A percentile compares a stretch with the other conserved stretches of the same genome.
phyloP scores from a whole-genome alignment of 1,140 invertebrate genomes.

The Vollenhovia emeryi region DNA sequence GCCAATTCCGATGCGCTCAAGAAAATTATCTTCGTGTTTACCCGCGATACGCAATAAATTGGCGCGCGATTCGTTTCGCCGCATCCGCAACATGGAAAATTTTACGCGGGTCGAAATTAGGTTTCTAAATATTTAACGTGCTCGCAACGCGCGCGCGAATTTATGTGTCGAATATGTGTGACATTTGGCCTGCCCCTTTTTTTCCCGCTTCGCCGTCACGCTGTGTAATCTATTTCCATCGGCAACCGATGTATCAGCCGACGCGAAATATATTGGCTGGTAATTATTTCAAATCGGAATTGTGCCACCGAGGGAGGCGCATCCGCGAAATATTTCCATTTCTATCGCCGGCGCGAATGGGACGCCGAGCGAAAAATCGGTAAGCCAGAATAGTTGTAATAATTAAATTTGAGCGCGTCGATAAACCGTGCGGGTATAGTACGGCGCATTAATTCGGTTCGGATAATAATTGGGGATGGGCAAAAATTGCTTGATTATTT shows the following conservation, averaged over 20 bases:
- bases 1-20: background rate
- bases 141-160: background rate
- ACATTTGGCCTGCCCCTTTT: background rate
- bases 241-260: background rate
- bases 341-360: background rate
- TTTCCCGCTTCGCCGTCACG: background rate
- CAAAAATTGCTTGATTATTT: too few relatives aligned
- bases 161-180: background rate
- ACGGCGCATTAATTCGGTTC: too few relatives aligned
- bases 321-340: background rate
- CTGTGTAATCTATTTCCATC: background rate
- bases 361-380: background rate
- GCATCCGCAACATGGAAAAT: background rate
- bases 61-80: background rate
- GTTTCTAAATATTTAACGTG: background rate
- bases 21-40: slow-evolving; percentile 25
- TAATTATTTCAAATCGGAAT: slow-evolving; percentile 33
- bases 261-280: background rate
- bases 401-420: background rate
- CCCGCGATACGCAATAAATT: slow-evolving; percentile 1
- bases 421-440: too few relatives aligned
- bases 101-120: background rate
- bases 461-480: too few relatives aligned
- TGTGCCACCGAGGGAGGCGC: background rate
- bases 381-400: background rate